Evolutionary conservation across 2,888 invertebrate genomes (phyloP), one percentile per base, ranked within the genome.

Genomic region (Agrochola litura): DNA sequence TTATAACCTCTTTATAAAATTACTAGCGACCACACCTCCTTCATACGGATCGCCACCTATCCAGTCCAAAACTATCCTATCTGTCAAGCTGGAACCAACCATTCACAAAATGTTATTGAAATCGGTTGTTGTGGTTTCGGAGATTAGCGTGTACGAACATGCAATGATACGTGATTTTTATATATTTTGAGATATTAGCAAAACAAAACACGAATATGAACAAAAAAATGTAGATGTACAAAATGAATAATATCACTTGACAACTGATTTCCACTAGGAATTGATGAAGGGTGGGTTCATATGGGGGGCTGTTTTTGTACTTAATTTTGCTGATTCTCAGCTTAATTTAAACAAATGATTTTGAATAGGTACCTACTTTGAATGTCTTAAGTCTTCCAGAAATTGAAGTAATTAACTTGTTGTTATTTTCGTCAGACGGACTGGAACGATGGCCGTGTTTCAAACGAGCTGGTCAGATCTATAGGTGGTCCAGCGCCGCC

Each of bases 391-490:
- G 0, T 65, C 8, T 30, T 25, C 16, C 14, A 30, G 10, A 16
- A n/a, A 49, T 1, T 1, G 0, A 30, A 2, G 9, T n/a, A 19
- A 19, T 19, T 22, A 25, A 71, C 19, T 25, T 1, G 41, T 19
- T n/a, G 46, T 69, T 37, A 22, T 30, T 56, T 9, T 70, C n/a
- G n/a, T 61, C 95, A 99, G 99, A 98, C 98, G 87, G 99, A 99
- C 92, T 99, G 99, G 99, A 99, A 99, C 92, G 99, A 99, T 93
- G 99, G 99, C 2, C 97, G 98, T 89, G 98, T 98, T 0, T 97
- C 99, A 37, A 99, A 99, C 90, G 98, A 98, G 90, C 97, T 99
- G 75, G 99, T 99, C 19, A 97, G 98, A 86, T 98, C 99, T 19
- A 97, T 99, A 84, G 99, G 99, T 8, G 99, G 99, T 0, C 98